Evolutionary conservation across 2,113 vertebrate species (phyloP), one percentile per base, ranked within the genome.

Genomic region (Neogale vison): DNA sequence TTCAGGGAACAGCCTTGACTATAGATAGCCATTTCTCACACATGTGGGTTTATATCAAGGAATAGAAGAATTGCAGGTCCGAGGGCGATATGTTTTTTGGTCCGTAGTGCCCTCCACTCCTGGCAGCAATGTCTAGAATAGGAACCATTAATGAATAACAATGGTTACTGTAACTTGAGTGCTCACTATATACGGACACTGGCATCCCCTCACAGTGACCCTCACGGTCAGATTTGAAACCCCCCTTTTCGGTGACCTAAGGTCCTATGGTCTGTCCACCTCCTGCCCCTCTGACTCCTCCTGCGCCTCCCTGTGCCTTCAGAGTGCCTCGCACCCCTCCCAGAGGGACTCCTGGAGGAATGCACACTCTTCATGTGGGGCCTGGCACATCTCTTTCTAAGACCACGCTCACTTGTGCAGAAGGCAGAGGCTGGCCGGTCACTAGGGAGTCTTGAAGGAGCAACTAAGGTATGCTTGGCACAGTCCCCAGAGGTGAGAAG

Each of bases 1-100:
- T 61, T 95, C 57, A 17, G n/a, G n/a, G n/a, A 89, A 76, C 77
- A 21, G 93, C 74, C 52, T 87, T 77, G 34, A 96, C 91, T 15
- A 1, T 76, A 86, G 55, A 36, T 81, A 55, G 77, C 91, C 82
- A 29, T 69, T 63, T 89, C 57, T 59, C 6, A 45, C 23, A 67
- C 52, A 13, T 15, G 88, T 69, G 63, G 50, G n/a, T 52, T 12
- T 72, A 31, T 29, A 59, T n/a, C 9, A 20, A 92, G 61, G 85
- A 71, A 42, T 57, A 45, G 85, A 76, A 45, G 85, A 76, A 86
- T 86, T 88, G 57, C 72, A 86, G 69, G 47, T 20, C 80, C 0
- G 4, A 71, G 59, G 83, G 45, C 69, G 5, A 17, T 52, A 14
- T 55, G 69, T 61, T 83, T 77, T 88, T 86, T 77, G 67, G 59